phyloP scores from a whole-genome alignment of 2,113 vertebrate species.

The Isichthys henryi region DNA sequence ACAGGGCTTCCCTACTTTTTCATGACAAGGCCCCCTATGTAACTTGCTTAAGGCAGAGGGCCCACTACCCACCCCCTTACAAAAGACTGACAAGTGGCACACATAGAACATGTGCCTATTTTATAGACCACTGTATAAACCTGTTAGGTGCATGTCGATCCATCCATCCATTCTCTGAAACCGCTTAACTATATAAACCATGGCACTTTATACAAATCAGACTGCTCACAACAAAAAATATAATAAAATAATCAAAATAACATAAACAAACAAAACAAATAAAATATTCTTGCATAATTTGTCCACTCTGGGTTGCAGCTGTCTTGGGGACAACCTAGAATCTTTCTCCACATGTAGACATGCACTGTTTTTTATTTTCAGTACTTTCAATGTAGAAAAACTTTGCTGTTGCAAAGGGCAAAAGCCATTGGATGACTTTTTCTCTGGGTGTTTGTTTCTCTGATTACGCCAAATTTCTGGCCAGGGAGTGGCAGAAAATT shows the following conservation, averaged over 20 bases:
- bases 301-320: not conserved
- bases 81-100: too few species aligned
- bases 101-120: not conserved
- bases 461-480: not conserved
- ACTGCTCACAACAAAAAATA: not conserved
- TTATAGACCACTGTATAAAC: not conserved
- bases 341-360: not conserved
- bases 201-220: not conserved
- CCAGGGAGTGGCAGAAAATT: not conserved
- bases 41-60: too few species aligned
- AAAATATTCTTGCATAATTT: not conserved
- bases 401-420: not conserved
- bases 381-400: not conserved
- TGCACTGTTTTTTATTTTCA: not conserved
- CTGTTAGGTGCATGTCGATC: not conserved
- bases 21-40: not conserved
- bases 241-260: not conserved
- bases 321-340: not conserved
- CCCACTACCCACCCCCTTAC: too few species aligned
- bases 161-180: too few species aligned
- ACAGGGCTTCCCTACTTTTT: not conserved
- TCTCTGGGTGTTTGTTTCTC: not conserved
- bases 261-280: not conserved
- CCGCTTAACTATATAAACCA: not conserved
- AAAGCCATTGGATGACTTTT: not conserved